These are phyloP conservation scores for Mylabris phalerata DNA, from an alignment of 1,140 invertebrate genomes.

Conservation along the genomic window DNA sequence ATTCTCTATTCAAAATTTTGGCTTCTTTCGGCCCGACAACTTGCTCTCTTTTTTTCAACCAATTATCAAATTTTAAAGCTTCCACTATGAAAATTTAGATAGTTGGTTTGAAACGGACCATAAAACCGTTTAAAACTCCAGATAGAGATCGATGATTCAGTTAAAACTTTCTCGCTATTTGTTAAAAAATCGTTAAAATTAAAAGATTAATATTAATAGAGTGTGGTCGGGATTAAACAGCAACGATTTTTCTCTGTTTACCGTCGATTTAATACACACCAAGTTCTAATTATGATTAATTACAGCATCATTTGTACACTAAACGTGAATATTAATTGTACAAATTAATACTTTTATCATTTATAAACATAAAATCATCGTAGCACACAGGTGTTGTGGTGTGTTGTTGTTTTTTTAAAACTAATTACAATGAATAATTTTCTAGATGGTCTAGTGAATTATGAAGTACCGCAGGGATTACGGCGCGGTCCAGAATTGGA, in stretches of 20 bases:
- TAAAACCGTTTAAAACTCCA: too few relatives aligned
- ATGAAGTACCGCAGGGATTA: conserved; percentile 76
- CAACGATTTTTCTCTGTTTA: conserved; percentile 13
- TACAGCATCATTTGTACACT: conserved; percentile 13
- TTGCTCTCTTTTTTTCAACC: too few relatives aligned
- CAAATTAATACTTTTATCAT: conserved; percentile 17
- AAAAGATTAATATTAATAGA: conserved; percentile 14
- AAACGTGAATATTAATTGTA: conserved; percentile 14
- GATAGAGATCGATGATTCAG: too few relatives aligned
- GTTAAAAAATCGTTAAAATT: not conserved
- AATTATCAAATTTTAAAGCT: too few relatives aligned
- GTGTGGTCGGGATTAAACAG: conserved; percentile 1
- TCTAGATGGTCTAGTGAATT: conserved; percentile 72
- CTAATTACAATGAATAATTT: conserved; percentile 21
- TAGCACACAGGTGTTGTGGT: conserved; percentile 10
- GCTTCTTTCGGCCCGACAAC: too few relatives aligned
- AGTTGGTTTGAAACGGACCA: too few relatives aligned
- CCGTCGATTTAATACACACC: conserved; percentile 16
- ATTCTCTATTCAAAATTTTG: too few relatives aligned
- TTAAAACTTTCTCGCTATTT: too few relatives aligned
- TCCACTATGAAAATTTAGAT: too few relatives aligned
- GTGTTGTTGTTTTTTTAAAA: not conserved
- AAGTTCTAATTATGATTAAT: conserved; percentile 22
- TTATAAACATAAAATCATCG: conserved; percentile 15
- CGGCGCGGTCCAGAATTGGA: conserved; percentile 62